phyloP scores from a whole-genome alignment of 1,140 invertebrate genomes.

The Drosophila willistoni region DNA sequence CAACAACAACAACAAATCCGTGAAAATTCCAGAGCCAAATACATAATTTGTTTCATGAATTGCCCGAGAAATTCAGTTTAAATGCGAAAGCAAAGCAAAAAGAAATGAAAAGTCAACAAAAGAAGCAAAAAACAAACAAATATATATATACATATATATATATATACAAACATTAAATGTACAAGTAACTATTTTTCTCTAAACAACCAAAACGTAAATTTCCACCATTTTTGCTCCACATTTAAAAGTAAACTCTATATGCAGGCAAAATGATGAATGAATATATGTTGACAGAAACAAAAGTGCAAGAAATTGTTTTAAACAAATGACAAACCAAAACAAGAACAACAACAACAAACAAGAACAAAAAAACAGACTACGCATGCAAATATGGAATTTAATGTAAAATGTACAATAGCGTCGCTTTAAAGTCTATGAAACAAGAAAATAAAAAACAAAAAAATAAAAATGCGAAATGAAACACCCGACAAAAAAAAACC shows the following conservation, averaged over 20 bases:
- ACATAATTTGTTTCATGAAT: slow-evolving; percentile 67
- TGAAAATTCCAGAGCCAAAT: slow-evolving; percentile 57
- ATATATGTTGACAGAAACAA: slow-evolving; percentile 32
- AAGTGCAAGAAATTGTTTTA: slow-evolving; percentile 43
- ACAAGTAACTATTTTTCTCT: slow-evolving; percentile 80
- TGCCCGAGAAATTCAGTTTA: slow-evolving; percentile 42
- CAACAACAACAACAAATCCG: slow-evolving; percentile 13
- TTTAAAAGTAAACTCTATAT: slow-evolving; percentile 64
- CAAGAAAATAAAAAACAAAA: not conserved
- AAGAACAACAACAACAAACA: slow-evolving; percentile 33
- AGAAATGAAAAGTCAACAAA: slow-evolving; percentile 37
- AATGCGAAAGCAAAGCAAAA: slow-evolving; percentile 42
- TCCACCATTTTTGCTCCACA: slow-evolving; percentile 78
- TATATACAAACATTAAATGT: slow-evolving; percentile 61
- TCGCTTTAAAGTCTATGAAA: slow-evolving; percentile 76
- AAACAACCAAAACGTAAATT: slow-evolving; percentile 62
- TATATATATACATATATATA: not conserved
- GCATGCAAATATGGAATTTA: slow-evolving; percentile 77
- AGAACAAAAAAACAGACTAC: slow-evolving; percentile 60
- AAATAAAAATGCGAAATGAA: slow-evolving; percentile 59
- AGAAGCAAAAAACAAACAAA: not conserved
- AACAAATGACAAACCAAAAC: slow-evolving; percentile 6
- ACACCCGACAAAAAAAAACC: slow-evolving; percentile 53
- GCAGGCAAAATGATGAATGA: slow-evolving; percentile 50
- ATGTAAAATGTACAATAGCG: slow-evolving; percentile 76